Percentiles rank a stretch among this genome's conserved stretches.
phyloP scores from a whole-genome alignment of 2,797 vertebrate genomes.

The Menidia menidia region DNA sequence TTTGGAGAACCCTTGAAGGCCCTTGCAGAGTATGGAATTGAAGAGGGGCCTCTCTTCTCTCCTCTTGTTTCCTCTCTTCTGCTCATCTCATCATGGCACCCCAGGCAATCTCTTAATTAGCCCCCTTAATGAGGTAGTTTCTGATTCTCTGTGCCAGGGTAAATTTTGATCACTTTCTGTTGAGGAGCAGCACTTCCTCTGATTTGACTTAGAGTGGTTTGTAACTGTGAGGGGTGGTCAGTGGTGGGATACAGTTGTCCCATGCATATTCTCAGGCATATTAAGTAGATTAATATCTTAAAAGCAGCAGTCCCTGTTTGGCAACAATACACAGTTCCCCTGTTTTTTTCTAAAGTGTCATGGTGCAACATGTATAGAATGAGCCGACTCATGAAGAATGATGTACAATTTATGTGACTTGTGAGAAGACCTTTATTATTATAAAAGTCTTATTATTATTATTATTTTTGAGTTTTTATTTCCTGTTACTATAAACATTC shows the following conservation, averaged over 20 bases:
- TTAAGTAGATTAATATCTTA: neutral
- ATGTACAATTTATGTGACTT: neutral
- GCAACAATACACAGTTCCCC: neutral
- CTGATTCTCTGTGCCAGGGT: constrained; percentile 57
- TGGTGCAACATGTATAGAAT: neutral
- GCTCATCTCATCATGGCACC: constrained; percentile 54
- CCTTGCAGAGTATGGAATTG: constrained; percentile 37
- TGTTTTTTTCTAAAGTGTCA: neutral
- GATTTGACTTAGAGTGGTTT: constrained; percentile 37
- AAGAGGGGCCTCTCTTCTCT: constrained; percentile 57
- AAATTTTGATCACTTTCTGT: constrained; percentile 70
- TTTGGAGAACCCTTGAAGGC: constrained; percentile 74
- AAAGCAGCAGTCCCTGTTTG: neutral
- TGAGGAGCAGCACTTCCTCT: constrained; percentile 35
- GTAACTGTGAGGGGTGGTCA: constrained; percentile 10
- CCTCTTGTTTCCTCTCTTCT: constrained; percentile 57
- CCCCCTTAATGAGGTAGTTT: constrained; percentile 74
- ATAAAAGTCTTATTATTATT: no score
- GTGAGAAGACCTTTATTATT: neutral
- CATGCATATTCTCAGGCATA: neutral
- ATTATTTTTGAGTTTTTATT: neutral
- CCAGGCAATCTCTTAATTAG: constrained; percentile 76
- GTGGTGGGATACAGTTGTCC: constrained; percentile 2
- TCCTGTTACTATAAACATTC: neutral
- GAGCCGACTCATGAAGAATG: neutral